Base-by-base conservation (phyloP, 1,140 invertebrate genomes). In the Macrostomum lignano region DNA sequence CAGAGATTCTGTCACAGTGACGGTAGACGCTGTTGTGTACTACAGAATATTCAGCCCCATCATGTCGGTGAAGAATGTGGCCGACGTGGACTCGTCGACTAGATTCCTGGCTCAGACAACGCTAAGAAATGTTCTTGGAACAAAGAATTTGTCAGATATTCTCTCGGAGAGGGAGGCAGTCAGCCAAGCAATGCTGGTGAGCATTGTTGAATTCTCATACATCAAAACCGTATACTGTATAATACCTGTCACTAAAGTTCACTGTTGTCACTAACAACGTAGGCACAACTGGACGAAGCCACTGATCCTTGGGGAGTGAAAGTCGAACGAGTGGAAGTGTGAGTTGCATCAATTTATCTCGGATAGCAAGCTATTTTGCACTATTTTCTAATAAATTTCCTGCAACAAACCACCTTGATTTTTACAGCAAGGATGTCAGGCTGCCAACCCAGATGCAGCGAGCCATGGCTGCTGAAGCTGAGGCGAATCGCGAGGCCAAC, bases 61-160 rank as follows among this genome's bases (percentile, higher is more conserved):
- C n/a, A n/a, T n/a, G n/a, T n/a, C n/a, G n/a, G n/a, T n/a, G n/a
- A 78, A 84, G 10, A 77, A 86, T 51, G 78, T 93, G 40, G 78
- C 79, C 21, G 91, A 88, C 52, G 81, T 93, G 21, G 81, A 88
- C 41, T 62, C 17, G 59, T 59, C 3, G 55, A 59, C 37, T 60
- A 58, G 10, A n/a, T n/a, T n/a, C n/a, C n/a, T n/a, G n/a, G n/a
- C n/a, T n/a, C n/a, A n/a, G n/a, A n/a, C n/a, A n/a, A 51, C 47
- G 1, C 55, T 86, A 3, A 60, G 78, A 13, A 88, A 81, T 48
- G 76, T 86, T 1, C 62, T 93, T 5, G 82, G 82, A 30, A 91
- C 79, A 17, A 67, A 76, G 35, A 79, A 78, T 47, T 61, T 93
- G 26, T 70, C 74, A 7, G 75, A 86, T 57, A 73, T 86, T 35